A percentile compares a stretch with the other conserved stretches of the same genome.
Evolutionary conservation across 2,888 invertebrate genomes (phyloP).

Genomic region (Drosophila austrosaltans): DNA sequence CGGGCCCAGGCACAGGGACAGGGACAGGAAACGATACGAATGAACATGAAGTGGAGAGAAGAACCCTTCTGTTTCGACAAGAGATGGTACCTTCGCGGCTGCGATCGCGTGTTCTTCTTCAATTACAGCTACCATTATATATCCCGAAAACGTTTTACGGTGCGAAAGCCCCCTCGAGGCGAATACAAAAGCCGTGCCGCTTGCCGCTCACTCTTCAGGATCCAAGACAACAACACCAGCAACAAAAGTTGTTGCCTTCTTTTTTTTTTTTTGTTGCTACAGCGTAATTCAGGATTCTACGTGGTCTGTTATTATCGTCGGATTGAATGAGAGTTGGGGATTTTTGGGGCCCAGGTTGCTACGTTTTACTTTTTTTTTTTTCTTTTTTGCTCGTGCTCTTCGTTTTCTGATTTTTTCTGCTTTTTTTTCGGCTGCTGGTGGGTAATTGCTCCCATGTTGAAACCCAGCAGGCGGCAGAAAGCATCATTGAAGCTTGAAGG

Average conservation of each 20-base stretch:
- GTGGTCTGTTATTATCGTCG: constrained; percentile 76
- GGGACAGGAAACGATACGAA: constrained; percentile 17
- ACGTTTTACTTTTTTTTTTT: constrained; percentile 37
- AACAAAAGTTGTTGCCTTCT: constrained; percentile 22
- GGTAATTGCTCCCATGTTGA: constrained; percentile 74
- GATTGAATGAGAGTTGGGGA: constrained; percentile 45
- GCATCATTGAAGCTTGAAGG: constrained; percentile 35
- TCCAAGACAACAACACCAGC: neutral
- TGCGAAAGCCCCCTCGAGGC: constrained; percentile 48
- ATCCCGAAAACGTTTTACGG: constrained; percentile 72
- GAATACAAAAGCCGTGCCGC: constrained; percentile 10
- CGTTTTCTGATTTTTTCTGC: constrained; percentile 14
- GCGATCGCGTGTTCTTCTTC: constrained; percentile 77
- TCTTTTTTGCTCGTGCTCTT: constrained; percentile 13
- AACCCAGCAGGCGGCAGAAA: constrained; percentile 66
- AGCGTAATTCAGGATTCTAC: constrained; percentile 79
- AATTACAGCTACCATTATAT: constrained; percentile 78
- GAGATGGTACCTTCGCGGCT: constrained; percentile 24
- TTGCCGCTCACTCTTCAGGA: constrained; percentile 30
- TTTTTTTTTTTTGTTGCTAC: constrained; percentile 37
- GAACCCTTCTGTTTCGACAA: constrained; percentile 59
- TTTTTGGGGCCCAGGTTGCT: constrained; percentile 64
- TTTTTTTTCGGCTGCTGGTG: constrained; percentile 52
- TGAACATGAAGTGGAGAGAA: constrained; percentile 17
- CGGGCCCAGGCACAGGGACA: constrained; percentile 13